Base-by-base conservation (phyloP, 1,140 invertebrate genomes). In the Octopus sinensis region DNA sequence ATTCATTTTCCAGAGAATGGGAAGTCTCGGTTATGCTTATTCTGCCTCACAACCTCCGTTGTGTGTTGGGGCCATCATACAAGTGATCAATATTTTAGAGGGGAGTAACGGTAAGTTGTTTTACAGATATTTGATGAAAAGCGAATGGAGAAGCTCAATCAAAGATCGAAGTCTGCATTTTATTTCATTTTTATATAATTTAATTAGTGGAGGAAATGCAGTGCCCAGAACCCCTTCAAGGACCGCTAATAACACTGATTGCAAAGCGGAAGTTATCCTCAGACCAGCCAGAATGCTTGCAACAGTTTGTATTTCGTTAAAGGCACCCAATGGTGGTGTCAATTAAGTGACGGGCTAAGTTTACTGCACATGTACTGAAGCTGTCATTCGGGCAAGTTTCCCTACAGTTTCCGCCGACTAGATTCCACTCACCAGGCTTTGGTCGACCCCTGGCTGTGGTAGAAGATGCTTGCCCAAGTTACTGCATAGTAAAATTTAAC, bases 21-120 rank as follows among this genome's bases (percentile, higher is more conserved):
- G 91, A 80, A 93, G 93, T 13, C 89, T 92, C 92, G 95, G 95
- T 2, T 99, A 99, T 89, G 99, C 97, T 90, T 99, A 99, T 90
- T 99, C 97, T 10, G 98, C 98, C 10, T 99, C 97, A 0, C 90
- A 97, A 71, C 97, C 98, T 6, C 98, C 98, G 4, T 93, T 98
- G 89, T 90, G 98, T 83, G 95, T 96, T 51, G 93, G 95, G 56
- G 95, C 95, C 2, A 96, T 96, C 13, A 96, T 95, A 78, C 93
- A 92, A 17, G 94, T 96, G 0, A 87, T 98, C 6, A 93, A 95
- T 79, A 92, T 95, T 0, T 93, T 97, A 84, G 93, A 96, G 87
- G 89, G 93, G 30, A 92, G 94, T 79, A 93, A 94, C 0, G 83
- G 92, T 81, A 91, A 95, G 71, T 81, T 9, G 13, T 43, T 23